Evolutionary conservation across 2,113 vertebrate species (phyloP).

Genomic region (Spilogale gracilis): DNA sequence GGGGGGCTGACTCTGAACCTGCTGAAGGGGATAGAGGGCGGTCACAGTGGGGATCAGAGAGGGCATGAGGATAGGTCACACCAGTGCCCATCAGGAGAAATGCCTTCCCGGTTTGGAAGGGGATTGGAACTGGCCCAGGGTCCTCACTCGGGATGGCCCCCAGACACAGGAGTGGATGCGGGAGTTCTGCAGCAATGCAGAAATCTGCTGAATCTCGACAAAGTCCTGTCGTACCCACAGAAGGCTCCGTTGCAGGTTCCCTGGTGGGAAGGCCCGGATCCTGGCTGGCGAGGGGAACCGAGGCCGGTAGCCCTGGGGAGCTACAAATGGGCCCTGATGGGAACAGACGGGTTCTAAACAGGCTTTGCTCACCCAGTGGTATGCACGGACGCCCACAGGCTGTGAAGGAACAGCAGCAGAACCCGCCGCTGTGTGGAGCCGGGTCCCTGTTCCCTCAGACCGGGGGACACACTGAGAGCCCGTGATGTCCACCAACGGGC

Average conservation of each 20-base stretch:
- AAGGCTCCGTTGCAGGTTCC: too few species aligned
- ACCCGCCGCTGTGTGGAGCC: background rate
- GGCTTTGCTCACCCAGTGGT: fast-evolving
- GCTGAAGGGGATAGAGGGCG: too few species aligned
- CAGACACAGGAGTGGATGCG: background rate
- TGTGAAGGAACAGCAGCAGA: fast-evolving
- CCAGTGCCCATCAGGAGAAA: background rate
- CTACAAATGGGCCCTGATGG: background rate
- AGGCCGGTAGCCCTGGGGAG: background rate
- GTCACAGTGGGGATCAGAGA: background rate
- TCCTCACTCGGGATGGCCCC: background rate
- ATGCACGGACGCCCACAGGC: fast-evolving
- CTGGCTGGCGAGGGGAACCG: background rate
- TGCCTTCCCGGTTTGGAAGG: background rate
- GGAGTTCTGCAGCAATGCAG: background rate
- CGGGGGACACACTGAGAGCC: fast-evolving
- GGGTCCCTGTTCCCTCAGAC: background rate
- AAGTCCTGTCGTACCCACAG: background rate
- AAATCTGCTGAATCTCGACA: background rate
- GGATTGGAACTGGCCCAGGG: background rate
- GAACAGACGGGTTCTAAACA: background rate
- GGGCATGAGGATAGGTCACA: too few species aligned
- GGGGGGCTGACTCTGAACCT: too few species aligned
- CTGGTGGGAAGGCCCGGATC: background rate
- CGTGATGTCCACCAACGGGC: too few species aligned